Base-by-base conservation (phyloP, 2,797 vertebrate genomes). In the Megaceryle alcyon region DNA sequence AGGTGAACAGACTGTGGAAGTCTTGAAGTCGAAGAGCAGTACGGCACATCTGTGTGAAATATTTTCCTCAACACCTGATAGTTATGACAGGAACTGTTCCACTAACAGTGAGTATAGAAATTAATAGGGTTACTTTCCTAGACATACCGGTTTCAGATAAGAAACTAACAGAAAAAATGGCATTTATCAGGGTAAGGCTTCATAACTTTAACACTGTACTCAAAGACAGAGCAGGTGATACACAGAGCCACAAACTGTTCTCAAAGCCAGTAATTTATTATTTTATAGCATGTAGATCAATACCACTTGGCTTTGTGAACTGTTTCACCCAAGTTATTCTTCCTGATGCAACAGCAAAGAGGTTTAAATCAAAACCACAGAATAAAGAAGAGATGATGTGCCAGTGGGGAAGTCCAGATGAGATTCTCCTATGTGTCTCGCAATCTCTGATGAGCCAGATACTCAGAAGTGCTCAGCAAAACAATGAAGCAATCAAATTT, bases 11-110 rank as follows among this genome's bases (percentile, higher is more conserved):
- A 33, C 33, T 1, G 16, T 13, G 19, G 8, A 37, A 65, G 26
- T 9, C 20, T 51, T 17, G 28, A 2, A 0, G 59, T 10, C 0
- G 0, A 41, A 64, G 0, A 46, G 25, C 29, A 43, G 33, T 18
- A 39, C 29, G 46, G 41, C 39, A 23, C 51, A 80, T 18, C 51
- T 28, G 46, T 4, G 31, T 14, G 68, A 64, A 82, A 46, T 41
- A 37, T 9, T 15, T 61, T 51, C 59, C 89, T 57, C 61, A 60
- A 6, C 35, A 76, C 26, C 46, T 44, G 26, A 20, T 43, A 41
- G 18, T 64, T 57, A 48, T 19, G 9, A 59, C 70, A 61, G 41
- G 33, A 54, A 8, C 35, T 43, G 37, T 7, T 51, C 28, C 69
- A 39, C 18, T 39, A 43, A 31, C 39, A 28, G 21, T 39, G 20